Base-by-base conservation (phyloP, 2,113 vertebrate genomes). In the Haliaeetus leucogaster region DNA sequence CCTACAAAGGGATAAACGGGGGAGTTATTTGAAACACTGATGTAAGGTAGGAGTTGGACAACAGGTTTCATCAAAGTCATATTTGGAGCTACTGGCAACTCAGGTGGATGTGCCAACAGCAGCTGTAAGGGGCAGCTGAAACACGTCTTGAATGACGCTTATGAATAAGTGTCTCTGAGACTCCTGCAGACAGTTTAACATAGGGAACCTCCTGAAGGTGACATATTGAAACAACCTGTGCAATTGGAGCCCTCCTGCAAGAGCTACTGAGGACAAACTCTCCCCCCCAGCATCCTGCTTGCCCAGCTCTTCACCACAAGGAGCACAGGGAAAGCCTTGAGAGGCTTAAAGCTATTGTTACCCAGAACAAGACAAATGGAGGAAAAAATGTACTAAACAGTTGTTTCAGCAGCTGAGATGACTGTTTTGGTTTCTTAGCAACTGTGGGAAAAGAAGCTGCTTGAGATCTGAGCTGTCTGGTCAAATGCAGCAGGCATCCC, bases 341-440 rank as follows among this genome's bases (percentile, higher is more conserved):
- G n/a, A 88, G 38, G 52, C 78, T 73, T 94, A 79, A n/a, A 86
- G 61, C 50, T 80, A 34, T 52, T 81, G 23, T 59, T 90, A 82
- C 23, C 25, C 70, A 72, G 71, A 82, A 59, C 27, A 53, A 94
- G 65, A 76, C 23, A 76, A 93, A 70, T 32, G 11, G 71, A 55
- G 10, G 21, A 25, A 3, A 36, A 92, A 91, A 91, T 26, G 4
- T 43, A 68, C 63, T 62, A 43, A 93, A 88, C 67, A 66, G 32
- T 92, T 93, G 59, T 93, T 95, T 86, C 11, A 1, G 80, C 73
- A 71, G 89, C 52, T 67, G 82, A 77, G 78, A 66, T 36, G 48
- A 77, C 63, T 91, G 70, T 6, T 90, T 72, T 86, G 50, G 95
- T 97, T 96, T 95, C 97, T 96, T 97, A 96, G 96, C 97, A 97